Evolutionary conservation across 1,140 invertebrate genomes (phyloP).

Genomic region (Cheumatopsyche charites): DNA sequence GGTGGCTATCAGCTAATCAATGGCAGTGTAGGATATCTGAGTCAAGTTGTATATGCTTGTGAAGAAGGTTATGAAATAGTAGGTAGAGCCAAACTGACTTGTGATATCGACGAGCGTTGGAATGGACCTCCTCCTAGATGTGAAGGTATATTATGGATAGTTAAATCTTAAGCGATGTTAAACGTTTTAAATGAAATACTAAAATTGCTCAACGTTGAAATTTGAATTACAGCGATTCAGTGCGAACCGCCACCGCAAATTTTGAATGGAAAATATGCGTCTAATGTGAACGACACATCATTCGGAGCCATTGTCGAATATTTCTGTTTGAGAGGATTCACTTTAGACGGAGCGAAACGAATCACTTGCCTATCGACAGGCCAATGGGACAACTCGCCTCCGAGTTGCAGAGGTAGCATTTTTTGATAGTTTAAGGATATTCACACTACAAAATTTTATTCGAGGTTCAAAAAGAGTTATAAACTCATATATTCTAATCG

Average conservation of each 20-base stretch:
- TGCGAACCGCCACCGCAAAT: slow-evolving; percentile 77
- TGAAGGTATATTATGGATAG: slow-evolving; percentile 64
- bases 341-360: slow-evolving; percentile 70
- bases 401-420: slow-evolving; percentile 71
- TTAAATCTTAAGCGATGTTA: too few species aligned
- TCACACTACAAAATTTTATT: slow-evolving; percentile 18
- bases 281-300: slow-evolving; percentile 69
- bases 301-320: slow-evolving; percentile 78
- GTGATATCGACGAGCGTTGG: slow-evolving; percentile 92
- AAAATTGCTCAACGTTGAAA: too few species aligned
- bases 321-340: slow-evolving; percentile 73
- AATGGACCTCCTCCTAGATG: slow-evolving; percentile 91
- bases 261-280: slow-evolving; percentile 71
- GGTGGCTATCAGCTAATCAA: slow-evolving; percentile 84
- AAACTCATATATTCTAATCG: slow-evolving; percentile 12
- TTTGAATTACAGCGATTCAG: slow-evolving; percentile 66
- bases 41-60: slow-evolving; percentile 84
- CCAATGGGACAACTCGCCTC: slow-evolving; percentile 77
- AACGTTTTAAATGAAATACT: too few species aligned
- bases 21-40: slow-evolving; percentile 82
- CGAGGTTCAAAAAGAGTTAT: neutral
- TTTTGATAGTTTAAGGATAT: too few species aligned
- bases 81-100: slow-evolving; percentile 79
- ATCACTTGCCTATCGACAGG: slow-evolving; percentile 78
- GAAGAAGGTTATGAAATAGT: slow-evolving; percentile 84